Conservation (phyloP, 2,888 invertebrate species). For the Pecten maximus region DNA sequence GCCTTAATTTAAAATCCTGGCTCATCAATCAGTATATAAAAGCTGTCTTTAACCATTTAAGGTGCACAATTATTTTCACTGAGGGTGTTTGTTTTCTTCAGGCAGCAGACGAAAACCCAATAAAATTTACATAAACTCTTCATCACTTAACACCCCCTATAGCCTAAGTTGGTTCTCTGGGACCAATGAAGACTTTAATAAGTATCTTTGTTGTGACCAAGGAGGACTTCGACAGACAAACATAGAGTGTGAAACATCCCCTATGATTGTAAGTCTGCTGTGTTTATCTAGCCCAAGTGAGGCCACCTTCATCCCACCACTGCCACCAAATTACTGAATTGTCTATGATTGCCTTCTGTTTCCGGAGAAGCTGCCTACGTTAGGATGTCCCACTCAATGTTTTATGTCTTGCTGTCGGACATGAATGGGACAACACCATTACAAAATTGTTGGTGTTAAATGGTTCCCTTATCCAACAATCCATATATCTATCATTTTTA, state of each 20-base stretch:
- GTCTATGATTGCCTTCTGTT: background rate
- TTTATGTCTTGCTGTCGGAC: background rate
- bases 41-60: background rate
- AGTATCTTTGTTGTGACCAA: background rate
- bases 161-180: background rate
- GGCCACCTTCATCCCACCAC: background rate
- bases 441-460: background rate
- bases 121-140: conserved; percentile 35
- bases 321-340: background rate
- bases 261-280: background rate
- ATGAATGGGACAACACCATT: background rate
- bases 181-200: background rate
- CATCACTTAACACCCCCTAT: background rate
- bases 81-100: background rate
- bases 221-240: background rate
- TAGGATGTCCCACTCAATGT: background rate
- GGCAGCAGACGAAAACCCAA: conserved; percentile 9
- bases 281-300: background rate
- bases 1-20: background rate
- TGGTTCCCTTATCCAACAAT: background rate
- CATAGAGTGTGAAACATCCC: background rate
- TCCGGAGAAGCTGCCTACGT: background rate
- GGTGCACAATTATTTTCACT: background rate
- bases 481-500: background rate
- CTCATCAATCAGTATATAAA: conserved; percentile 23